Percentiles rank a stretch among this genome's conserved stretches.
Evolutionary conservation across 2,888 invertebrate genomes (phyloP).

Genomic region (Stenchaetothrips biformis): DNA sequence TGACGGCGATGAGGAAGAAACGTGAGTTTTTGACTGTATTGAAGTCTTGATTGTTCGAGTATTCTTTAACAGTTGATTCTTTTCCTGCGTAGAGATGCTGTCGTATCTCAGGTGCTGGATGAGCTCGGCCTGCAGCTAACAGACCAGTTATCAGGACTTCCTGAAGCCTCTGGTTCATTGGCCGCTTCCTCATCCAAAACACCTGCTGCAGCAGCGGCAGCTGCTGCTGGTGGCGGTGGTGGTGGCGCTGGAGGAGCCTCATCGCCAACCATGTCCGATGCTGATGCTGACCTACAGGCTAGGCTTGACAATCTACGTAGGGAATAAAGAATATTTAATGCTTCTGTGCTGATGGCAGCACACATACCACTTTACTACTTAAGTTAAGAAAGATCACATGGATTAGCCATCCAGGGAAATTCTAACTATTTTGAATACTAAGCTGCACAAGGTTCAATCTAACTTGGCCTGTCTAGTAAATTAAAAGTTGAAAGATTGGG

Average conservation of each 20-base stretch:
- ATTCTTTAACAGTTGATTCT: conserved; percentile 29
- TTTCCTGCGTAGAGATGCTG: conserved; percentile 68
- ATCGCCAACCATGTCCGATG: conserved; percentile 59
- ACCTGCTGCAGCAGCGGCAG: conserved; percentile 57
- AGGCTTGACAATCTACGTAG: conserved; percentile 89
- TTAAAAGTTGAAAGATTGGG: no score
- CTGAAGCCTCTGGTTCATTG: conserved; percentile 59
- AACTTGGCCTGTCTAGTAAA: no score
- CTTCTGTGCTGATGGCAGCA: no score
- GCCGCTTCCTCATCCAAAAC: conserved; percentile 56
- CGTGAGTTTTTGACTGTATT: conserved; percentile 49
- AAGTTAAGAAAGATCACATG: no score
- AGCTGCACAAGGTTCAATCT: no score
- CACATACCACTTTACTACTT: no score
- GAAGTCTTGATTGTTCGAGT: not conserved
- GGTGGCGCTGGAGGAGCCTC: conserved; percentile 48
- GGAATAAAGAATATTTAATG: conserved; percentile 53
- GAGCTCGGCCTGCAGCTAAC: conserved; percentile 93
- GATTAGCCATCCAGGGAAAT: no score
- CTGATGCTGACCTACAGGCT: conserved; percentile 96
- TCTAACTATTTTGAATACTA: no score
- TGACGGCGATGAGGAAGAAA: conserved; percentile 96
- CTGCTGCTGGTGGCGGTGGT: conserved; percentile 46
- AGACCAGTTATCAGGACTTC: conserved; percentile 86
- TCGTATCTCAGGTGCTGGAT: conserved; percentile 93